Evolutionary conservation across 2,888 invertebrate species (phyloP), one percentile per base, ranked within the genome.

Genomic region (Anticlea derivata): DNA sequence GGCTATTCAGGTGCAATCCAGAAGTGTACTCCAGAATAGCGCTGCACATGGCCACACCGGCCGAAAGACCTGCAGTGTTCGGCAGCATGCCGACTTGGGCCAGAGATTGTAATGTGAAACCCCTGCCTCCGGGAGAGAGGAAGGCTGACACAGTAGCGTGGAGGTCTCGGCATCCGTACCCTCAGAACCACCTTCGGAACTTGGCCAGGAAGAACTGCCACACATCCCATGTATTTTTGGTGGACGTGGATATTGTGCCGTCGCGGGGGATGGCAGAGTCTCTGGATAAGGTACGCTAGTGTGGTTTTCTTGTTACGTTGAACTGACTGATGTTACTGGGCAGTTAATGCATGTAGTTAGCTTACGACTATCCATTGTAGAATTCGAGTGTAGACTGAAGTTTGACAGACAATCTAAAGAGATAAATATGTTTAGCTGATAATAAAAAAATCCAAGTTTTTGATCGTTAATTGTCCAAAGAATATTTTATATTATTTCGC

Each of bases 141-240:
- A 88, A 93, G 1, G 80, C 89, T 0, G 93, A 94, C 40, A 94
- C 95, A 1, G 87, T 92, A 1, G 92, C 93, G 43, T 96, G 96
- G 96, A 89, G 96, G 44, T 88, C 93, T 34, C 93, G 93, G 52
- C 93, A 95, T 72, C 93, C 95, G 0, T 97, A 97, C 76, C 97
- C 97, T 0, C 97, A 97, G 83, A 98, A 97, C 74, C 96, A 97
- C 72, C 86, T 97, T 86, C 90, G 97, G 60, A 98, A 98, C 78
- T 82, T 97, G 45, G 97, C 97, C 0, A 87, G 97, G 43, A 95
- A 96, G 73, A 96, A 96, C 68, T 97, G 97, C 63, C 96, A 96
- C 66, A 94, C 94, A 1, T 92, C 93, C 27, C 95, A 94, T 78
- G 95, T 96, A 34, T 97, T 97, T 73, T 88, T 97, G 34, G 96